Conservation (phyloP, 37 sponge, comb jelly and placozoan species). For the Aplysina aerophoba region DNA sequence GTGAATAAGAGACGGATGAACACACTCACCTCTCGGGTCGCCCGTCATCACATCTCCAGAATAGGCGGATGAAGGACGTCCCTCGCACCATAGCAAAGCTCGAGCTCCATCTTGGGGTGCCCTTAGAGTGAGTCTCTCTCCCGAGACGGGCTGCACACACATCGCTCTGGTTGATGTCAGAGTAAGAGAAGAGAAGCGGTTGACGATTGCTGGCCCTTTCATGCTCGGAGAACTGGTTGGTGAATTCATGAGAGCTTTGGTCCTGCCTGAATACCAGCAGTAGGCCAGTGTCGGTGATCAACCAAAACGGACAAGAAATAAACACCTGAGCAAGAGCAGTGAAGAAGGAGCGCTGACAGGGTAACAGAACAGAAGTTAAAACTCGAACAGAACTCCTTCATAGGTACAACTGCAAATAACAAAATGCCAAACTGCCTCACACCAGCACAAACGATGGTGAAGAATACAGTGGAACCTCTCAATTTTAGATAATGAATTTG, state of each 20-base stretch:
- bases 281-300: constrained; percentile 81
- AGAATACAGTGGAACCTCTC: no score
- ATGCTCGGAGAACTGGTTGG: constrained; percentile 84
- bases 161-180: constrained; percentile 49
- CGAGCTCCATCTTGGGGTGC: constrained; percentile 36
- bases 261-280: constrained; percentile 88
- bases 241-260: constrained; percentile 49
- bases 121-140: background rate
- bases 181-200: constrained; percentile 89
- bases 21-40: constrained; percentile 70
- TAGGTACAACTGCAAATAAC: no score
- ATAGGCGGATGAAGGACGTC: constrained; percentile 51
- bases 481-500: no score
- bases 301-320: constrained; percentile 83
- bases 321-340: constrained; percentile 61
- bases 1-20: constrained; percentile 16
- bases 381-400: no score
- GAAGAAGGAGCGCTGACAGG: no score
- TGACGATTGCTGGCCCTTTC: constrained; percentile 74
- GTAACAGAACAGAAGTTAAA: no score
- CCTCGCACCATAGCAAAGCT: constrained; percentile 63
- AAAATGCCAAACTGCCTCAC: no score
- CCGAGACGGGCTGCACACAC: constrained; percentile 19
- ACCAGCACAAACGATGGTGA: no score
- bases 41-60: constrained; percentile 39